These are phyloP conservation scores for Physeter macrocephalus DNA, from an alignment of 2,113 vertebrate species.

Conservation along the genomic window DNA sequence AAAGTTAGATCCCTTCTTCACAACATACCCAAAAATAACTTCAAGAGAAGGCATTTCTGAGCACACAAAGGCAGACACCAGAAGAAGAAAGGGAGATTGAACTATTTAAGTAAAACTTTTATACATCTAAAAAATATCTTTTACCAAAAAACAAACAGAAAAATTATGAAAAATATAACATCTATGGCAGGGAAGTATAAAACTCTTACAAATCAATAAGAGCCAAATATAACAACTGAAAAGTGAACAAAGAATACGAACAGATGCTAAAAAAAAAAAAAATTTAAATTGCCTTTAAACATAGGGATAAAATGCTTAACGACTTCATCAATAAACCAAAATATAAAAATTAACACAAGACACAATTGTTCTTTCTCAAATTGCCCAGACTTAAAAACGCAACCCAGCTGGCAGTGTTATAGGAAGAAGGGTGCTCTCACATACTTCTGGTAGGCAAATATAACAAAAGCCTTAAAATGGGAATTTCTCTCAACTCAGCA, in stretches of 20 bases:
- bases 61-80: not conserved
- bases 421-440: too few species aligned
- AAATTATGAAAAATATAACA: slow-evolving; percentile 2
- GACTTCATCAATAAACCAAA: not conserved
- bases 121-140: not conserved
- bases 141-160: not conserved
- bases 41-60: not conserved
- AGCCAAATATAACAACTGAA: not conserved
- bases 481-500: not conserved
- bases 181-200: not conserved
- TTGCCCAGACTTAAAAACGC: not conserved
- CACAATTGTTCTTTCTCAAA: not conserved
- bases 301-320: not conserved
- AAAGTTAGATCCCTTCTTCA: not conserved
- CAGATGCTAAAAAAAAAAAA: not conserved
- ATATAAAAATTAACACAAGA: slow-evolving; percentile 27
- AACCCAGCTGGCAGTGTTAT: not conserved
- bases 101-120: slow-evolving; percentile 1
- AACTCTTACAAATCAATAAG: slow-evolving; percentile 14
- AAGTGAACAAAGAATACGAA: slow-evolving; percentile 5
- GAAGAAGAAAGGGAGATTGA: not conserved
- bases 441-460: not conserved
- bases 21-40: not conserved
- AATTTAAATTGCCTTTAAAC: slow-evolving; percentile 6
- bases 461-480: not conserved